Evolutionary conservation across 2,888 invertebrate genomes (phyloP), one percentile per base, ranked within the genome.

Genomic region (Hoplodrina blanda): DNA sequence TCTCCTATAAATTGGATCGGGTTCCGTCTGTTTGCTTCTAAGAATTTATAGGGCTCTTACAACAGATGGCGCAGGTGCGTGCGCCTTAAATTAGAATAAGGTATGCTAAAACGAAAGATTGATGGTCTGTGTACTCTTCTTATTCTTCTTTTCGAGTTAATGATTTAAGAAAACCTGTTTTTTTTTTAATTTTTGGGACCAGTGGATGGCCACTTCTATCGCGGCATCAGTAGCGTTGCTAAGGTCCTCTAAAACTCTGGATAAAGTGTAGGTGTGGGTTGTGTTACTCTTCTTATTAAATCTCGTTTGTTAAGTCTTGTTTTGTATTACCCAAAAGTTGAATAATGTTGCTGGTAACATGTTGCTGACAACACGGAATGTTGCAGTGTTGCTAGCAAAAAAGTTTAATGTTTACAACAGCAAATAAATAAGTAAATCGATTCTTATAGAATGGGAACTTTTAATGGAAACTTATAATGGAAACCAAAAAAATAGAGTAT

Each of bases 1-100:
- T 85, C 78, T 73, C 62, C 78, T 64, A 82, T 87, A 85, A 86
- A 85, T 88, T 85, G 82, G 75, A 66, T 62, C 62, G 46, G 70
- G 80, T 60, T 59, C 60, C 65, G 52, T 66, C 64, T 73, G 78
- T 81, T 85, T 80, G 72, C 75, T 80, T 62, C 69, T 72, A 54
- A 67, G 76, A 79, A 86, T 85, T 84, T 82, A 84, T 82, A 66
- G 68, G 53, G 70, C 57, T 60, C 70, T 62, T 70, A 60, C 30
- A 79, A 80, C 62, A 69, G 69, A 75, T 68, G 65, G 70, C n/a
- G 54, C 80, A 74, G 79, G 79, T 80, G 80, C 59, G 70, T 59
- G 55, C 19, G 44, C 60, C 63, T 80, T 76, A 80, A 63, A 64
- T 75, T 54, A 54, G 10, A 41, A 73, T 53, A 19, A 44, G 46